A percentile compares a stretch with the other conserved stretches of the same genome.
Conservation (phyloP, 2,888 invertebrate genomes). For the Rhimphoctona megacephalus region DNA sequence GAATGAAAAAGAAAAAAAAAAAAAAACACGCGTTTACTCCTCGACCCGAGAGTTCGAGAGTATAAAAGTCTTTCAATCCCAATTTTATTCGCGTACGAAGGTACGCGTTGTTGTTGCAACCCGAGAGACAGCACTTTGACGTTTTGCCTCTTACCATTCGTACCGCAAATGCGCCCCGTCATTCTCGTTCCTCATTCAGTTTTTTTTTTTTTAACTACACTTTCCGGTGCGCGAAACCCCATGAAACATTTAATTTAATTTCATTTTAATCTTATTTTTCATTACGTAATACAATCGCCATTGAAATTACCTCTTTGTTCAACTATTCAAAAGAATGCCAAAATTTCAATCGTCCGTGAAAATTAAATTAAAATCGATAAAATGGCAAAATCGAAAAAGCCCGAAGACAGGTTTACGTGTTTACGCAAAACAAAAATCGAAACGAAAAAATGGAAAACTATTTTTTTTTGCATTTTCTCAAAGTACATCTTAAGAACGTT, state of each 20-base stretch:
- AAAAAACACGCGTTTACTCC: slow-evolving; percentile 43
- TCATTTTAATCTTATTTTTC: neutral
- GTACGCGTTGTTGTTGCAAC: slow-evolving; percentile 7
- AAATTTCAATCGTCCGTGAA: no score
- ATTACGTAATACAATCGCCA: neutral
- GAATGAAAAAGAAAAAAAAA: slow-evolving; percentile 19
- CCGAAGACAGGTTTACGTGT: neutral
- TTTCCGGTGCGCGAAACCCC: slow-evolving; percentile 1
- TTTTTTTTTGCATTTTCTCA: no score
- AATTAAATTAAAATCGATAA: no score
- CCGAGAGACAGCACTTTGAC: slow-evolving; percentile 35
- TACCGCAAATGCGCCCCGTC: slow-evolving; percentile 12
- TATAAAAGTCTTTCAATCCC: slow-evolving; percentile 13
- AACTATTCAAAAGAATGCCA: neutral
- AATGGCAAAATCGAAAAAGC: neutral
- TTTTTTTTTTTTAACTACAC: slow-evolving; percentile 2
- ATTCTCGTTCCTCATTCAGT: slow-evolving; percentile 40
- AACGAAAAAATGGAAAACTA: no score
- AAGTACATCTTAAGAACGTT: no score
- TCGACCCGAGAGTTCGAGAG: slow-evolving; percentile 12
- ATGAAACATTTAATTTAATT: neutral
- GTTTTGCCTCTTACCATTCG: slow-evolving; percentile 19
- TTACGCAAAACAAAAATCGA: neutral
- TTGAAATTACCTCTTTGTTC: neutral
- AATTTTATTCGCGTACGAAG: neutral